phyloP scores from a whole-genome alignment of 2,888 invertebrate species.

The Cheilosia urbana region DNA sequence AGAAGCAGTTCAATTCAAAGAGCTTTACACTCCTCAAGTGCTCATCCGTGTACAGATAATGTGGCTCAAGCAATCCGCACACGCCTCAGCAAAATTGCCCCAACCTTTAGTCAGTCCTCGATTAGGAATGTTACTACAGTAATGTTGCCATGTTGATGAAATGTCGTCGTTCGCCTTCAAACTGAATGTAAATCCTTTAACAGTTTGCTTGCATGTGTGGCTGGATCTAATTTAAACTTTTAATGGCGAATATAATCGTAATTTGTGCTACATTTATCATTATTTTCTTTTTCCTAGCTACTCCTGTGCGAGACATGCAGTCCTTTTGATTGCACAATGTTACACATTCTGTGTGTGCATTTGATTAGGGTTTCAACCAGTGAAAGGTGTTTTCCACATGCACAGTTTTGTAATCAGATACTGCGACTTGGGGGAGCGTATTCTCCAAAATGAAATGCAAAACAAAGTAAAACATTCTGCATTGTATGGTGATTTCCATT shows the following conservation, averaged over 20 bases:
- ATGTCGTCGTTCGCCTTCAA: not conserved
- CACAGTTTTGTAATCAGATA: not conserved
- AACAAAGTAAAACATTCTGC: not conserved
- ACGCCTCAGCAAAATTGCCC: conserved; percentile 14
- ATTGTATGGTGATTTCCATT: not conserved
- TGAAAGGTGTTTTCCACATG: conserved; percentile 1
- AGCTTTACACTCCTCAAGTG: conserved; percentile 43
- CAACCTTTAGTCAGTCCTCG: conserved; percentile 35
- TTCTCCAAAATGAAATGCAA: not conserved
- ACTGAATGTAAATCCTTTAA: conserved; percentile 5
- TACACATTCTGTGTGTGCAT: conserved; percentile 14
- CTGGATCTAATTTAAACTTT: conserved; percentile 59
- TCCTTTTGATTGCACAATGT: conserved; percentile 27
- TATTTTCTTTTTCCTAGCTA: not conserved
- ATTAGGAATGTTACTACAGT: conserved; percentile 15
- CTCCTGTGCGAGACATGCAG: too few species aligned
- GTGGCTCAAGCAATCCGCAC: conserved; percentile 7
- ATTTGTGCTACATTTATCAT: conserved; percentile 48
- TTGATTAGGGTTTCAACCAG: not conserved
- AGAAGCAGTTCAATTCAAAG: conserved; percentile 27
- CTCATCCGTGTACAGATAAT: conserved; percentile 59
- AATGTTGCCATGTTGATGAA: not conserved
- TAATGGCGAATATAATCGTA: conserved; percentile 42
- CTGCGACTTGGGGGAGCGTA: not conserved
- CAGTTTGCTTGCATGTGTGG: conserved; percentile 1